Evolutionary conservation across 2,888 invertebrate species (phyloP).

Genomic region (Entomobrya proxima): DNA sequence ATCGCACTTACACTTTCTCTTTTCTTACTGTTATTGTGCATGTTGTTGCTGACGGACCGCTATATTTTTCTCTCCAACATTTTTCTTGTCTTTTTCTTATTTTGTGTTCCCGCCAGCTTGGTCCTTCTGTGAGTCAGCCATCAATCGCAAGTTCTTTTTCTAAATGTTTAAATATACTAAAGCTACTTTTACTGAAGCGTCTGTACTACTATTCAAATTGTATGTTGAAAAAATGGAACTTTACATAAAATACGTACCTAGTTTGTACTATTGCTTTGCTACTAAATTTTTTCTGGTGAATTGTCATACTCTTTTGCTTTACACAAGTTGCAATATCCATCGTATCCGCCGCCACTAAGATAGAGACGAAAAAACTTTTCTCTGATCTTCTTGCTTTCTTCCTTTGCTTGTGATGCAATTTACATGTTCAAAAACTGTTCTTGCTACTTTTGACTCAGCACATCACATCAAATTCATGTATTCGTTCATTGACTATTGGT

Average conservation of each 20-base stretch:
- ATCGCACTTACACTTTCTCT: neutral
- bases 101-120: neutral
- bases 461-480: constrained; percentile 65
- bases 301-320: neutral
- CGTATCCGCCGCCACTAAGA: neutral
- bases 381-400: neutral
- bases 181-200: constrained; percentile 4
- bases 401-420: constrained; percentile 43
- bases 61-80: constrained; percentile 15
- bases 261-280: constrained; percentile 59
- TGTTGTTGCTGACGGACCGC: constrained; percentile 17
- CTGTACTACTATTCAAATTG: constrained; percentile 61
- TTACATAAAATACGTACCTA: constrained; percentile 60
- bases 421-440: constrained; percentile 53
- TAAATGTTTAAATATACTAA: constrained; percentile 2
- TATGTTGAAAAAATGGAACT: constrained; percentile 52
- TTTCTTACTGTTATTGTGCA: neutral
- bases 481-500: constrained; percentile 67
- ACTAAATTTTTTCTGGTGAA: constrained; percentile 29
- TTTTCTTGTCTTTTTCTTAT: constrained; percentile 15
- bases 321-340: constrained; percentile 6
- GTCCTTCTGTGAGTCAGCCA: constrained; percentile 32
- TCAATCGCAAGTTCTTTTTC: constrained; percentile 55
- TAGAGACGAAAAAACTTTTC: constrained; percentile 39
- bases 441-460: constrained; percentile 55